Conservation (phyloP, 2,888 invertebrate genomes). For the Chrysolina americana region DNA sequence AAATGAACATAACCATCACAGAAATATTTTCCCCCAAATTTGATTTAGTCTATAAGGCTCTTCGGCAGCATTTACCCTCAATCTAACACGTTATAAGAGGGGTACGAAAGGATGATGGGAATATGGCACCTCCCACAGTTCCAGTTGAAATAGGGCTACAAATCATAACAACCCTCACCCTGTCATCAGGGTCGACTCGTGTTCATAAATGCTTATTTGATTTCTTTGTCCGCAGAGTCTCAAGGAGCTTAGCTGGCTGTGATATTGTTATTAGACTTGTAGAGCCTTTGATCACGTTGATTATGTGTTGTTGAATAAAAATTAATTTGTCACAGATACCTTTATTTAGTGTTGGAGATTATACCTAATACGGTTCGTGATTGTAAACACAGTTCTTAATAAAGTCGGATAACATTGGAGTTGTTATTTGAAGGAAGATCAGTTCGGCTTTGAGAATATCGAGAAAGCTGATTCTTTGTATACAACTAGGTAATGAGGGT, state of each 20-base stretch:
- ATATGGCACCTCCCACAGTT: conserved; percentile 63
- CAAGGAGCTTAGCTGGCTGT: conserved; percentile 47
- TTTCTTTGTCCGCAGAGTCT: conserved; percentile 48
- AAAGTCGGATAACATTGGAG: background rate
- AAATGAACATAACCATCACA: conserved; percentile 42
- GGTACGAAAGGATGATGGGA: conserved; percentile 60
- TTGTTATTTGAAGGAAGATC: conserved; percentile 3
- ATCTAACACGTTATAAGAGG: conserved; percentile 55
- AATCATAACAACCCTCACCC: conserved; percentile 65
- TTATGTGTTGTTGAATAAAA: conserved; percentile 42
- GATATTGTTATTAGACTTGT: conserved; percentile 44
- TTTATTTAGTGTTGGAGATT: conserved; percentile 20
- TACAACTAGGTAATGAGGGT: too few species aligned
- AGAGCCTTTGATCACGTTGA: conserved; percentile 40
- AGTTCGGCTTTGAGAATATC: background rate
- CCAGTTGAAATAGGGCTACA: conserved; percentile 63
- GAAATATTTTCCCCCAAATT: conserved; percentile 49
- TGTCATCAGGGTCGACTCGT: conserved; percentile 60
- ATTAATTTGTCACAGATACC: conserved; percentile 40
- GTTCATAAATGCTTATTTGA: conserved; percentile 48
- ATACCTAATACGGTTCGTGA: conserved; percentile 3
- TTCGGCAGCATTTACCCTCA: conserved; percentile 57
- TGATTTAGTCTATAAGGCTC: conserved; percentile 49
- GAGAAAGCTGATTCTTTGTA: background rate
- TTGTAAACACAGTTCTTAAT: conserved; percentile 5